Base-by-base conservation (phyloP, 2,888 invertebrate species). In the Diarsia dahlii region DNA sequence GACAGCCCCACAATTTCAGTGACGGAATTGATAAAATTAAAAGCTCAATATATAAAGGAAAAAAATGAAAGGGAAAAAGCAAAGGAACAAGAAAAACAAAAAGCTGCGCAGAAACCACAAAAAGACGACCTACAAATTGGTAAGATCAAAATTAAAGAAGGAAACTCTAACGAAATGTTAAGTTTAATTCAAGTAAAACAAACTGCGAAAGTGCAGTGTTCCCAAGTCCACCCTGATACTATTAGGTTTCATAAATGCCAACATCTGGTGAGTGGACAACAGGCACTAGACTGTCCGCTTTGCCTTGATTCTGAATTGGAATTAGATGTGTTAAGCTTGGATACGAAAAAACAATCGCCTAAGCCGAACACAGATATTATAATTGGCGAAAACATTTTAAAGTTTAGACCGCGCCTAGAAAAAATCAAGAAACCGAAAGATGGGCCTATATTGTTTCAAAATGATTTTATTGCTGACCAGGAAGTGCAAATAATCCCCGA, bases 361-460 rank as follows among this genome's bases (percentile, higher is more conserved):
- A 13, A 60, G n/a, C n/a, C 20, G n/a, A 60, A 52, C 20, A 72
- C 67, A 68, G 91, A 93, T 58, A 90, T 94, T 58, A 92, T 95
- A 73, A 90, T 93, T 62, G 94, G 95, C 2, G 82, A 90, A 76
- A 91, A 92, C 76, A 90, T 95, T 72, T 87, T 85, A 13, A 93
- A 91, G 83, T 84, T 86, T 72, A 93, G 89, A 84, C 78, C 87
- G 6, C 71, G 72, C 13, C 34, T 58, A 50, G 80, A 88, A 54
- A 88, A 87, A 77, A 68, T 56, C 23, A 78, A 82, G 71, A 79
- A 87, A 28, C 63, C 84, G 54, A 73, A 83, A 76, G 62, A 75
- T 10, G 60, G 71, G 39, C 92, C 93, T 54, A 73, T 90, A 62
- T n/a, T 63, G 13, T 93, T 91, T 80, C 87, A 89, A 80, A 85